A percentile compares a stretch with the other conserved stretches of the same genome.
Conservation (phyloP, 2,797 vertebrate species). For the Gouania willdenowi region DNA sequence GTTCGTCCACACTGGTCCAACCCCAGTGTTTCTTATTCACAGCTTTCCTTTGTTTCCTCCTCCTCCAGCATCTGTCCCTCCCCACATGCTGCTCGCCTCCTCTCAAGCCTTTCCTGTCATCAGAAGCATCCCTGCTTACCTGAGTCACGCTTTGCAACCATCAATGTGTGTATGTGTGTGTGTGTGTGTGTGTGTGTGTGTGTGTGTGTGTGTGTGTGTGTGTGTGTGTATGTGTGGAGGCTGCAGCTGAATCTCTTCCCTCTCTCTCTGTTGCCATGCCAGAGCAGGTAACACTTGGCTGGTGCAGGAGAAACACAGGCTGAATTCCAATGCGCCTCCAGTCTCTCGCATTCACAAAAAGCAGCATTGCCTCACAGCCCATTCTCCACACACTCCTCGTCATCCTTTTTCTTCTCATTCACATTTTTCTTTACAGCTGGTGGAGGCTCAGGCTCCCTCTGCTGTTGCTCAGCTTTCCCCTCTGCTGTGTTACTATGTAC, state of each 20-base stretch:
- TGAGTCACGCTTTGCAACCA: conserved; percentile 56
- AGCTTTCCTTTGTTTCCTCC: conserved; percentile 36
- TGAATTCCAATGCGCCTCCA: conserved; percentile 74
- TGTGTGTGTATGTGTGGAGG: conserved; percentile 32
- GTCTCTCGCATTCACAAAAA: conserved; percentile 48
- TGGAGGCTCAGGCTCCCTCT: no score
- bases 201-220: conserved; percentile 15
- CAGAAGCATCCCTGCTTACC: conserved; percentile 54
- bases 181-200: conserved; percentile 6
- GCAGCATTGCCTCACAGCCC: conserved; percentile 24
- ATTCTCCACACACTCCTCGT: not conserved
- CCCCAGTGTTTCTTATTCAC: conserved; percentile 34
- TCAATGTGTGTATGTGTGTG: conserved; percentile 7
- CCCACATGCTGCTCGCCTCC: conserved; percentile 11
- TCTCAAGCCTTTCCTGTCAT: conserved; percentile 39
- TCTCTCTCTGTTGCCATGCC: conserved; percentile 68
- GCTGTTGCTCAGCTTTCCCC: no score
- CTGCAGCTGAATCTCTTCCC: conserved; percentile 45
- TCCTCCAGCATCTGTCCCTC: conserved; percentile 38
- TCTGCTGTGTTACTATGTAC: no score
- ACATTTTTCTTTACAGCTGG: not conserved
- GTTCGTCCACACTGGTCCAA: conserved; percentile 50
- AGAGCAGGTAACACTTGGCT: conserved; percentile 65
- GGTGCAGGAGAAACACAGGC: conserved; percentile 73
- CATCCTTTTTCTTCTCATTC: not conserved